phyloP scores from a whole-genome alignment of 2,888 invertebrate genomes.

The Eupithecia subumbrata region DNA sequence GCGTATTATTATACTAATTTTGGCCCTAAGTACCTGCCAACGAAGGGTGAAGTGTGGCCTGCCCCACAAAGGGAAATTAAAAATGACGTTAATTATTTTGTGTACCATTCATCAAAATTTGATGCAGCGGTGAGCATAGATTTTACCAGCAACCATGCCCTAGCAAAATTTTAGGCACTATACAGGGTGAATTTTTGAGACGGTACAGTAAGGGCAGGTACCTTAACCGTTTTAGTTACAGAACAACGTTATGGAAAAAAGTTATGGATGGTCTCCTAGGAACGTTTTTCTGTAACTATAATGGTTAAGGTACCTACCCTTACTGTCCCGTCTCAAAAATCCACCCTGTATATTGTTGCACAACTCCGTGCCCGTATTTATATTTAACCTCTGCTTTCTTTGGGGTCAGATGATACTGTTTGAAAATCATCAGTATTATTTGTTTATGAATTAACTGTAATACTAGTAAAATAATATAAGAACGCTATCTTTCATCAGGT shows the following conservation, averaged over 20 bases:
- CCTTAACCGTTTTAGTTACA: no score
- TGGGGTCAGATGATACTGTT: neutral
- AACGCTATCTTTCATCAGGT: slow-evolving; percentile 8
- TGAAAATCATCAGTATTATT: neutral
- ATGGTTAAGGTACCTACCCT: no score
- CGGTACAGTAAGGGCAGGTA: no score
- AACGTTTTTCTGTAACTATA: no score
- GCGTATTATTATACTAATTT: neutral
- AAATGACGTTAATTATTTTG: neutral
- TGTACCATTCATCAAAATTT: neutral
- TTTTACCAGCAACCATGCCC: neutral
- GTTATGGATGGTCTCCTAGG: no score
- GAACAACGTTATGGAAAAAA: no score
- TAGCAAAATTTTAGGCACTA: neutral
- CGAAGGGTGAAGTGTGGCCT: slow-evolving; percentile 10
- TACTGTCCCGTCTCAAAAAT: no score
- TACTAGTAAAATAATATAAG: neutral
- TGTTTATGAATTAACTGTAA: neutral
- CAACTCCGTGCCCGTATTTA: neutral
- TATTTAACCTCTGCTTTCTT: neutral
- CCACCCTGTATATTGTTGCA: neutral
- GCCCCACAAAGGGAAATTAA: neutral
- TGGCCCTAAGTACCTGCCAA: slow-evolving; percentile 8
- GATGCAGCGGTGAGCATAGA: neutral
- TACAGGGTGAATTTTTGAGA: no score